Conservation (phyloP, 2,888 invertebrate genomes). For the Prenolepis imparis region DNA sequence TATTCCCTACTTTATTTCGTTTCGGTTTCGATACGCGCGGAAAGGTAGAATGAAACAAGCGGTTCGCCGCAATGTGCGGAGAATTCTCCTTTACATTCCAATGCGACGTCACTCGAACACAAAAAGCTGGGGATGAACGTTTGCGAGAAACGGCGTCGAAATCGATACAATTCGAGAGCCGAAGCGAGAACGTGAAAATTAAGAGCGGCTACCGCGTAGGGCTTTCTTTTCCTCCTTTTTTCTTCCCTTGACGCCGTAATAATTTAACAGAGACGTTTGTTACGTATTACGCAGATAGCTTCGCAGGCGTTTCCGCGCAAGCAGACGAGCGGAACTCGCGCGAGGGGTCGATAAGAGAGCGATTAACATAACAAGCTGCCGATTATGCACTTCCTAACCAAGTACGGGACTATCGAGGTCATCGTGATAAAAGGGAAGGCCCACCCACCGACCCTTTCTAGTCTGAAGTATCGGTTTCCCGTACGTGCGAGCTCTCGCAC, state of each 20-base stretch:
- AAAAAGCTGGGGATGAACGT: conserved; percentile 28
- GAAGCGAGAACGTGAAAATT: conserved; percentile 50
- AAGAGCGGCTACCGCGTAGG: neutral
- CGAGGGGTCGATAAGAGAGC: conserved; percentile 76
- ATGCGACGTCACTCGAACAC: conserved; percentile 60
- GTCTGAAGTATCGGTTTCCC: conserved; percentile 63
- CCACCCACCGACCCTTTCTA: conserved; percentile 24
- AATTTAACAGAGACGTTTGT: conserved; percentile 69
- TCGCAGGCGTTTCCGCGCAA: conserved; percentile 45
- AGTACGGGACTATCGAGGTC: conserved; percentile 74
- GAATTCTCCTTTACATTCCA: conserved; percentile 63
- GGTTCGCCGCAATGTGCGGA: conserved; percentile 48
- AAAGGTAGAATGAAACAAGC: conserved; percentile 46
- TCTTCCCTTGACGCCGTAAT: neutral
- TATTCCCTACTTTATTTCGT: conserved; percentile 37
- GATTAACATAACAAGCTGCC: conserved; percentile 81
- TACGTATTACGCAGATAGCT: conserved; percentile 59
- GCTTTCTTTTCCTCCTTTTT: neutral
- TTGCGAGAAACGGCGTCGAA: conserved; percentile 13
- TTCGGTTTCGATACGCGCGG: conserved; percentile 16
- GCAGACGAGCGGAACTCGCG: neutral
- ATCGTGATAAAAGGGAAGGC: conserved; percentile 75
- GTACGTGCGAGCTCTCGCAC: conserved; percentile 38
- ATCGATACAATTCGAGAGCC: conserved; percentile 48
- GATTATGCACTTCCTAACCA: conserved; percentile 73